Conservation (phyloP, 2,113 vertebrate genomes). For the Coryphaenoides rupestris region DNA sequence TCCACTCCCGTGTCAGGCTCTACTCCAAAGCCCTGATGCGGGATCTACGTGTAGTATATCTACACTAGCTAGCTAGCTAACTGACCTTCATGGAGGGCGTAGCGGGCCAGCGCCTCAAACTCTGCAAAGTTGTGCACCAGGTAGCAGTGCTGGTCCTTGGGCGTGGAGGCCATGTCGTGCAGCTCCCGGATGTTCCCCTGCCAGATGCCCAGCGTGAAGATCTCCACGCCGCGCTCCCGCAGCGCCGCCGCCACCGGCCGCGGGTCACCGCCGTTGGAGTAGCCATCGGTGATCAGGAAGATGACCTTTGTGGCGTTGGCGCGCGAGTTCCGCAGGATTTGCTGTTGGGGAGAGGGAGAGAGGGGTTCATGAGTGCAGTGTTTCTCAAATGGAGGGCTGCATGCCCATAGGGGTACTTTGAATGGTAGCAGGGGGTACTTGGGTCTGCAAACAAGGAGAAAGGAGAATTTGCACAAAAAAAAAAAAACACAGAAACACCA, state of each 20-base stretch:
- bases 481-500: too few species aligned
- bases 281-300: conserved; percentile 97
- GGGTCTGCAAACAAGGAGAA: too few species aligned
- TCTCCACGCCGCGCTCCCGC: conserved; percentile 88
- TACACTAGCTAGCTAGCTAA: background rate
- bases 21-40: too few species aligned
- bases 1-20: too few species aligned
- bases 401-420: too few species aligned
- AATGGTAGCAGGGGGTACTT: too few species aligned
- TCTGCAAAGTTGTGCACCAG: conserved; percentile 94
- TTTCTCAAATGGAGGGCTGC: too few species aligned
- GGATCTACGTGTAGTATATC: too few species aligned
- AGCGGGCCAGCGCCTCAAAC: conserved; percentile 93
- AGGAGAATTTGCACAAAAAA: too few species aligned
- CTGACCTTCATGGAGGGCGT: conserved; percentile 91
- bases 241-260: conserved; percentile 87
- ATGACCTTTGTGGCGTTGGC: conserved; percentile 88
- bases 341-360: conserved; percentile 65
- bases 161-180: conserved; percentile 93
- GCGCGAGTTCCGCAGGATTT: conserved; percentile 90
- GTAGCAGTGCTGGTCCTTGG: conserved; percentile 96
- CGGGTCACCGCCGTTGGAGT: conserved; percentile 96
- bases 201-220: conserved; percentile 98
- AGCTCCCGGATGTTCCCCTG: conserved; percentile 95
- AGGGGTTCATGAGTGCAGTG: too few species aligned